Base-by-base conservation (phyloP, 1,140 invertebrate genomes). In the Drosophila prosaltans region DNA sequence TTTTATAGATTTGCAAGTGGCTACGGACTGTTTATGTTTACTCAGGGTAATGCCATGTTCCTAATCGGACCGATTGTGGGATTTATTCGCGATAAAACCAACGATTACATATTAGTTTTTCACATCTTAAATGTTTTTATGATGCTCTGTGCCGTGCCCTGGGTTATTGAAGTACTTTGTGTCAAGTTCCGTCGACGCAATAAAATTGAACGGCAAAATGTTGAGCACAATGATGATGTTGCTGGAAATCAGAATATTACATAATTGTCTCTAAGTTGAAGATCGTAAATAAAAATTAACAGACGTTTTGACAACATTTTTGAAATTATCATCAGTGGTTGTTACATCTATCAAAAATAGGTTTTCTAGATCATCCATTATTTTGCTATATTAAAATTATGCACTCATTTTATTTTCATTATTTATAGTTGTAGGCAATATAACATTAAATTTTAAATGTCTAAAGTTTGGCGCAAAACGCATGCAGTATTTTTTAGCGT, bases 1-100 rank as follows among this genome's bases (percentile, higher is more conserved):
- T 65, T 6, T 11, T 41, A 5, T 48, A 92, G 91, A 76, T 93
- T 95, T 40, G 93, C 95, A 1, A 93, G 94, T 0, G 95, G 95
- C 0, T 95, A 94, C 67, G 95, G 95, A 0, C 81, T 95, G 7
- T 95, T 94, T 71, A 95, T 95, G 94, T 92, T 95, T 21, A 82
- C 94, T 28, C 93, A 93, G 59, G 94, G 94, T 21, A 90, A 93
- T 63, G 80, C 90, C 4, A 91, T 90, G 78, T 92, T 92, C 28
- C 16, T 81, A 1, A 80, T 92, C 10, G 90, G 91, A 0, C 91
- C 91, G 1, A 73, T 92, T 41, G 80, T 91, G 8, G 92, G 92
- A 3, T 80, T 82, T 48, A 81, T 93, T 8, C 84, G 90, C n/a
- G 92, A 92, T 54, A 74, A 71, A 30, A 92, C 92, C 0, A 48